Evolutionary conservation across 2,888 invertebrate genomes (phyloP), one percentile per base, ranked within the genome.

Genomic region (Limnephilus auricula): DNA sequence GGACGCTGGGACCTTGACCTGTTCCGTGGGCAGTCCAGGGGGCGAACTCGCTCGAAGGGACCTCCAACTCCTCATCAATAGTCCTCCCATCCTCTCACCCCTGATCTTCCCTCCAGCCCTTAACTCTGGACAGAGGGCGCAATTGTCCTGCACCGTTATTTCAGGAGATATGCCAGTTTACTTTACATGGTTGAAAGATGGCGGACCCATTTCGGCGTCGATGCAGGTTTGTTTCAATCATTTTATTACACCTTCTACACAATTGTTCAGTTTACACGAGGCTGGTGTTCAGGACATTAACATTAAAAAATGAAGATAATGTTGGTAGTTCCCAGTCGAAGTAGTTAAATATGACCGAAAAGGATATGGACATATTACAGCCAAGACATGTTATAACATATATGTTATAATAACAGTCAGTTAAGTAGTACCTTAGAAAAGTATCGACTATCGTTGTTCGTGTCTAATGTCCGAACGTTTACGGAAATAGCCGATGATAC

Each of bases 71-170:
- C 95, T 96, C 93, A 94, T 96, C 94, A 96, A 95, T 79, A 96
- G 96, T 0, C 98, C 98, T 18, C 98, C 98, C 25, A 97, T 98
- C 91, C 97, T 98, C 94, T 98, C 98, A 93, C 97, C 98, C 9
- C 98, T 99, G 94, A 96, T 96, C 89, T 98, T 99, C 94, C 98
- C 98, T 0, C 97, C 97, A 90, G 98, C 97, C 93, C 95, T 98
- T 65, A 97, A 97, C 94, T 97, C 96, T 30, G 97, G 98, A 91
- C 97, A 98, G 94, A 96, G 98, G 93, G 97, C 98, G 89, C 97
- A 98, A 94, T 96, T 98, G 83, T 98, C 98, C 2, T 98, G 98
- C 94, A 98, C 98, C 89, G 98, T 98, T 88, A 98, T 97, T 82
- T 97, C 97, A 80, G 97, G 97, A 32, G 97, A 97, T 94, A 96